Base-by-base conservation (phyloP, 2,797 vertebrate species). In the Phrynocephalus vlangalii region DNA sequence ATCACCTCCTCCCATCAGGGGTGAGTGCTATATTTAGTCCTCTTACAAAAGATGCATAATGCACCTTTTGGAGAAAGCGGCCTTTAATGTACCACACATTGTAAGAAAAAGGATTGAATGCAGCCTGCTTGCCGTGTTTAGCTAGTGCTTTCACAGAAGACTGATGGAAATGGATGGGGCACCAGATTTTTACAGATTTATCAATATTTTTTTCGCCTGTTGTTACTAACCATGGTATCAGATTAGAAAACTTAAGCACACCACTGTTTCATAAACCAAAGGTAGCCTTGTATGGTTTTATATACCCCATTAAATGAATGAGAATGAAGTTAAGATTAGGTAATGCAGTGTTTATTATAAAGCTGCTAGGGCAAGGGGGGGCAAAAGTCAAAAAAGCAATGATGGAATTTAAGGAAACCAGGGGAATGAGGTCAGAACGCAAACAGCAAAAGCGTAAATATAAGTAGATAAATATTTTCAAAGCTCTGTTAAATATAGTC, bases 1-100 rank as follows among this genome's bases (percentile, higher is more conserved):
- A 83, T 89, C 94, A 88, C 95, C 95, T 88, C 94, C 96, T 91
- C 94, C 95, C 20, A 90, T 92, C 48, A 95, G 93, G 95, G 97
- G 97, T 97, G 79, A 94, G 93, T 1, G 44, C 80, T 85, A 38
- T 88, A 83, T 85, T 81, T 66, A 88, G 16, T 68, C 38, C 85
- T 78, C 44, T 89, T 16, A 70, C 26, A 86, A 89, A 88, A 87
- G 38, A 86, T 79, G 84, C 83, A 72, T 84, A 60, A 91, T 91
- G 48, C 0, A 80, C 5, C 52, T 85, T 91, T 83, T 86, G 81
- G 48, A 52, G 84, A 28, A 13, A 60, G 68, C 11, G 76, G 44
- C 7, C 81, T 92, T 90, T 87, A 92, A 10, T 73, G 79, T 50
- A 79, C 5, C 0, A 6, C 70, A 67, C 24, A 75, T 60, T 38